Evolutionary conservation across 1,140 invertebrate genomes (phyloP).

Genomic region (Pygmarrhopalites habei): DNA sequence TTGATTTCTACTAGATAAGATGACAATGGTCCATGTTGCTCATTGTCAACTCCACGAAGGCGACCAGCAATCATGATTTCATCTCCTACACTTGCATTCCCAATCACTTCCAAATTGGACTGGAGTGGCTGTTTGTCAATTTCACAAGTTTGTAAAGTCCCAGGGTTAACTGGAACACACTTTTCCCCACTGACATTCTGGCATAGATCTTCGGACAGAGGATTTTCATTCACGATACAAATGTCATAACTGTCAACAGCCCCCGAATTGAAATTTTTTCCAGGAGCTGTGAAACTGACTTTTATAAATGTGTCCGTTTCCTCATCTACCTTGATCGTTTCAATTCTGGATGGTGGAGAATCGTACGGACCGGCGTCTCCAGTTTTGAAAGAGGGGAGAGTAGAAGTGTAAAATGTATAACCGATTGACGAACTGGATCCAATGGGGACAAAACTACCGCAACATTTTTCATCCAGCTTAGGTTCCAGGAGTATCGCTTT

Average conservation of each 20-base stretch:
- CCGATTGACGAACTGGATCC: background rate
- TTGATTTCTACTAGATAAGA: too few species aligned
- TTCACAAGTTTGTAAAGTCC: too few species aligned
- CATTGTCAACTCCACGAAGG: too few species aligned
- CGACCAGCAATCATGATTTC: too few species aligned
- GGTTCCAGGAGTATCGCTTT: conserved; percentile 17
- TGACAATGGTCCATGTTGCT: too few species aligned
- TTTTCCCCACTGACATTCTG: too few species aligned
- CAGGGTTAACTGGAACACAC: conserved; percentile 8
- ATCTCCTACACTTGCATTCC: too few species aligned
- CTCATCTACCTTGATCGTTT: background rate
- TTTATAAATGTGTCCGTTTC: background rate
- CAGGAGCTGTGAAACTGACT: conserved; percentile 15
- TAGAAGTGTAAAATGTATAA: background rate
- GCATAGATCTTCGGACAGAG: too few species aligned
- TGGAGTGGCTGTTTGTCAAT: too few species aligned
- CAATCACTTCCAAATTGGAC: too few species aligned
- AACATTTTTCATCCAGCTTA: conserved; percentile 17
- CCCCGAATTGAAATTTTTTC: background rate
- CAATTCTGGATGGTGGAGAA: conserved; percentile 22
- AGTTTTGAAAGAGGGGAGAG: conserved; percentile 24
- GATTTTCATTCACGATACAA: conserved; percentile 15
- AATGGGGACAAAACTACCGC: conserved; percentile 15
- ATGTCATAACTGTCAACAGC: conserved; percentile 15
- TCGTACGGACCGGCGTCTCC: background rate